A percentile compares a stretch with the other conserved stretches of the same genome.
Conservation (phyloP, 2,888 invertebrate genomes). For the Glyphotaelius pellucidus region DNA sequence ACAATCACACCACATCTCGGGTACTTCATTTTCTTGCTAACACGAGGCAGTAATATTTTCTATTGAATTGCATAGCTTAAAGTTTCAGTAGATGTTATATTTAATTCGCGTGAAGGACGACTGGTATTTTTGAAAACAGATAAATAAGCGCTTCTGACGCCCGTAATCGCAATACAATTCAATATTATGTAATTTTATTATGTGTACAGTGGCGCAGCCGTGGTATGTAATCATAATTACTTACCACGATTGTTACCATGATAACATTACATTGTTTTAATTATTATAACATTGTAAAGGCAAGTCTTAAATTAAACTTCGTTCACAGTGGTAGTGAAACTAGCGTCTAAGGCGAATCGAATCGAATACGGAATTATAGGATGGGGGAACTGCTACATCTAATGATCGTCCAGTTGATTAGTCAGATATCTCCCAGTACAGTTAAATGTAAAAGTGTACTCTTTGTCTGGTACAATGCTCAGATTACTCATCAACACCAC, state of each 20-base stretch:
- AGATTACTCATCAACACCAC: no score
- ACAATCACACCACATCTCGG: not conserved
- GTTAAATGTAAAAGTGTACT: no score
- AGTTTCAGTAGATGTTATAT: not conserved
- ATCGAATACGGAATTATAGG: no score
- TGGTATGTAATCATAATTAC: not conserved
- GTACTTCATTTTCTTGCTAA: not conserved
- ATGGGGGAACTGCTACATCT: no score
- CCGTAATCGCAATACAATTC: not conserved
- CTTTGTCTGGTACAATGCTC: no score
- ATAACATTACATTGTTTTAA: not conserved
- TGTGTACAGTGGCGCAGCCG: not conserved
- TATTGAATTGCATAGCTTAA: not conserved
- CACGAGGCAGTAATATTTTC: not conserved
- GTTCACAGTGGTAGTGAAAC: no score
- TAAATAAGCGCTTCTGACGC: not conserved
- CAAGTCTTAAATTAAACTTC: no score
- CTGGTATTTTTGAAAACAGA: not conserved
- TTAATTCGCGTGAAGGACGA: not conserved
- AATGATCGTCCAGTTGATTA: no score
- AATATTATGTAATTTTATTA: not conserved
- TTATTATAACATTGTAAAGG: not conserved
- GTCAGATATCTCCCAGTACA: no score
- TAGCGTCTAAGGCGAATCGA: no score
- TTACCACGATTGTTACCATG: not conserved